Base-by-base conservation (phyloP, 2,113 vertebrate species). In the Brachyhypopomus gauderio region DNA sequence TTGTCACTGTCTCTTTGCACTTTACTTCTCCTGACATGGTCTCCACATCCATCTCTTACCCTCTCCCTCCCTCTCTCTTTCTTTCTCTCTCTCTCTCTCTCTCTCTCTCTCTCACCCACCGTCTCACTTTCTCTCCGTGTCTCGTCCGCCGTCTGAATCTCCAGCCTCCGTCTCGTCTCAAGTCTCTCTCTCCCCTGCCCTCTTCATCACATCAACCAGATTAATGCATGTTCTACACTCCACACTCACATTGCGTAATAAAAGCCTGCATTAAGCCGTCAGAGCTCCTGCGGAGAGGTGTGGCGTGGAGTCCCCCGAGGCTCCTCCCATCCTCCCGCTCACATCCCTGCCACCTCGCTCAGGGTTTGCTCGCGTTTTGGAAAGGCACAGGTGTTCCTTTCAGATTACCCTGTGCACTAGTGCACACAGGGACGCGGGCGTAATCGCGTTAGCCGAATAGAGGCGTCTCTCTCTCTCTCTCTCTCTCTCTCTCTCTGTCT, bases 371-470 rank as follows among this genome's bases (percentile, higher is more conserved):
- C 89, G 90, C 88, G 85, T 89, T 23, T 85, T 89, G 86, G 87
- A 23, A 88, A 89, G 80, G 88, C 86, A 92, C 87, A 92, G 90
- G 90, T 89, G 89, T 93, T 93, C 88, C 90, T 92, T 82, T 86
- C 88, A 92, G 93, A 94, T 94, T 93, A 93, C 86, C 87, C 85
- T 52, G 90, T 86, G 87, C 75, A 74, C 82, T 90, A 87, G 85
- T 88, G 86, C 82, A 80, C 79, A 84, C 75, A 62, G 87, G 85
- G 75, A 83, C 88, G 86, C 90, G 88, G 73, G 90, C 93, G 89
- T 93, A 95, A 94, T 85, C 89, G 85, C 77, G 85, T 90, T 91
- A 91, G 92, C 84, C 73, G 90, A 90, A 93, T 91, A 88, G 87
- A 88, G 87, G 88, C 88, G 85, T 89, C 86, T 60, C 75, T 85